phyloP scores from a whole-genome alignment of 2,113 vertebrate species.

The Ochotona curzoniae region DNA sequence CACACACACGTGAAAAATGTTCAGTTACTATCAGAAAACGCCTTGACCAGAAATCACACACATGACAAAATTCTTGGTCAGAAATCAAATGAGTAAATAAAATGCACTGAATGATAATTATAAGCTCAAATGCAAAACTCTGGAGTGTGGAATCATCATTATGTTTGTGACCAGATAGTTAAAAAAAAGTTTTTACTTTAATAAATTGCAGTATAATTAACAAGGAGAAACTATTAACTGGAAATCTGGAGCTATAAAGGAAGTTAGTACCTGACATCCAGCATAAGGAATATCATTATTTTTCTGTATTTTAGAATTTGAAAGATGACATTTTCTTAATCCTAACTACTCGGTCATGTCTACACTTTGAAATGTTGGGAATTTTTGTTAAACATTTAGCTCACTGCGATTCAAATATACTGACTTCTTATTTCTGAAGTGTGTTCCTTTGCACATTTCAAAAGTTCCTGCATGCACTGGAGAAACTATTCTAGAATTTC shows the following conservation, averaged over 20 bases:
- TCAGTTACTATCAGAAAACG: background rate
- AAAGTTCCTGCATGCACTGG: background rate
- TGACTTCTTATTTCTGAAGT: background rate
- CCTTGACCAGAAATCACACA: background rate
- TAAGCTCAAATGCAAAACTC: background rate
- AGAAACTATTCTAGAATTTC: background rate
- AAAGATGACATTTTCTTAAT: background rate
- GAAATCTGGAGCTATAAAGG: too few relatives aligned
- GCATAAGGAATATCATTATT: background rate
- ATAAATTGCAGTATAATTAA: background rate
- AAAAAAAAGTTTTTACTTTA: background rate
- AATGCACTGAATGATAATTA: background rate
- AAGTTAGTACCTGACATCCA: background rate
- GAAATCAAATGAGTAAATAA: background rate
- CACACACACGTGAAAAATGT: background rate
- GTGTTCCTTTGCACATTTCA: background rate
- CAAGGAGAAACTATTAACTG: background rate
- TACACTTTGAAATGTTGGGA: background rate
- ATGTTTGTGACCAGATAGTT: background rate
- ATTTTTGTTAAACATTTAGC: background rate
- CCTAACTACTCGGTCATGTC: background rate
- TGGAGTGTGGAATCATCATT: background rate
- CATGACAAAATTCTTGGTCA: background rate
- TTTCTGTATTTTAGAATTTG: background rate
- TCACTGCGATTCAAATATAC: background rate